A percentile compares a stretch with the other conserved stretches of the same genome.
These are phyloP conservation scores for Acrobasis suavella DNA, from an alignment of 2,888 invertebrate genomes.

Conservation along the genomic window DNA sequence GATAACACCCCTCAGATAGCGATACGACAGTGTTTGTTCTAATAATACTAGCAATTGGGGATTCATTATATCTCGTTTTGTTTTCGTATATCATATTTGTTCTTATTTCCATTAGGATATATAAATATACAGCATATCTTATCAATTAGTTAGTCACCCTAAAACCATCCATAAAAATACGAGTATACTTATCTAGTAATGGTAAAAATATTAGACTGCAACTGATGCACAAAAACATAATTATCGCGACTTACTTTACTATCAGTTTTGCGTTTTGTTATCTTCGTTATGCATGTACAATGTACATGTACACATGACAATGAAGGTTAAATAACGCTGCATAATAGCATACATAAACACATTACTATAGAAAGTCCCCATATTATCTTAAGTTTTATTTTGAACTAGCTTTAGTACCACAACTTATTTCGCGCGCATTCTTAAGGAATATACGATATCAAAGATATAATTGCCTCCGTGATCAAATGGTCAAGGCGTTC, in stretches of 20 bases:
- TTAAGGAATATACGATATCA: too few relatives aligned
- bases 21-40: constrained; percentile 34
- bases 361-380: background rate
- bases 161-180: too few relatives aligned
- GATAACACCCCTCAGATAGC: constrained; percentile 72
- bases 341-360: background rate
- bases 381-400: background rate
- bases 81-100: too few relatives aligned
- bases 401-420: too few relatives aligned
- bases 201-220: background rate
- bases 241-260: constrained; percentile 6
- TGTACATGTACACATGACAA: background rate
- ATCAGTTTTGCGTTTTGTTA: constrained; percentile 3
- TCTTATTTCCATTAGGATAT: too few relatives aligned
- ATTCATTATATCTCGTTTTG: background rate
- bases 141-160: too few relatives aligned
- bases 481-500: too few relatives aligned
- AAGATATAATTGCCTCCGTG: too few relatives aligned
- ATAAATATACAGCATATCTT: too few relatives aligned
- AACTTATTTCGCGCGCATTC: too few relatives aligned
- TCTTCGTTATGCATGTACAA: background rate
- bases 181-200: background rate
- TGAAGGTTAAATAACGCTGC: constrained; percentile 14
- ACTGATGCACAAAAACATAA: background rate
- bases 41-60: constrained; percentile 1